These are phyloP conservation scores for Oophaga sylvatica DNA, from an alignment of 2,797 vertebrate species.

Conservation along the genomic window DNA sequence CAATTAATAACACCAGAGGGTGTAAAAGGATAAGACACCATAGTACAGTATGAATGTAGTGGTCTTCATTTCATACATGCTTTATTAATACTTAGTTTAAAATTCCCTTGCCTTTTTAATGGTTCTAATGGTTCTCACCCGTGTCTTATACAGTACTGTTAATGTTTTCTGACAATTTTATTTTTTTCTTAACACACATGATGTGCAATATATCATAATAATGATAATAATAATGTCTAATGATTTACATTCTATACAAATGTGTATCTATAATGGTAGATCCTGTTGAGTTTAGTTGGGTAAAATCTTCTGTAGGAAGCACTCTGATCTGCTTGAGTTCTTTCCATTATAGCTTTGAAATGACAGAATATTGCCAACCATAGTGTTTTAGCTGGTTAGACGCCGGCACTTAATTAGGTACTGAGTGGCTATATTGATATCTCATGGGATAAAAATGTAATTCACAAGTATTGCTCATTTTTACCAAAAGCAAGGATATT, in stretches of 20 bases:
- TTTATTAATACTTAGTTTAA: too few species aligned
- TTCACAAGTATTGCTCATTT: background rate
- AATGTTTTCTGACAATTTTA: too few species aligned
- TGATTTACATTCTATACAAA: background rate
- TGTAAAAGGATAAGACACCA: too few species aligned
- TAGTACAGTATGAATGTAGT: too few species aligned
- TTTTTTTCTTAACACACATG: too few species aligned
- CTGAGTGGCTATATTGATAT: slow-evolving; percentile 9
- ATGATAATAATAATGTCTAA: too few species aligned
- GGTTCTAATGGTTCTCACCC: too few species aligned
- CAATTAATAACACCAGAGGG: too few species aligned
- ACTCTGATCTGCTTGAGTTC: slow-evolving; percentile 11
- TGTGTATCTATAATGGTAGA: background rate
- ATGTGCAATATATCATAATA: too few species aligned
- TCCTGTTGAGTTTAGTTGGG: background rate
- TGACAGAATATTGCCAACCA: slow-evolving; percentile 9
- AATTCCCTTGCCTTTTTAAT: too few species aligned
- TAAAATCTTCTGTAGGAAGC: background rate
- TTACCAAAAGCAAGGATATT: slow-evolving; percentile 25
- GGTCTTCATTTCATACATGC: too few species aligned
- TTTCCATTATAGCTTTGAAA: background rate
- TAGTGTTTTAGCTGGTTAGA: slow-evolving; percentile 29
- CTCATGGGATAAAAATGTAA: slow-evolving; percentile 30
- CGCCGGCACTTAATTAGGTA: slow-evolving; percentile 30
- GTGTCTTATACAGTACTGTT: too few species aligned